Conservation (phyloP, 2,888 invertebrate genomes). For the Volucella inanis region DNA sequence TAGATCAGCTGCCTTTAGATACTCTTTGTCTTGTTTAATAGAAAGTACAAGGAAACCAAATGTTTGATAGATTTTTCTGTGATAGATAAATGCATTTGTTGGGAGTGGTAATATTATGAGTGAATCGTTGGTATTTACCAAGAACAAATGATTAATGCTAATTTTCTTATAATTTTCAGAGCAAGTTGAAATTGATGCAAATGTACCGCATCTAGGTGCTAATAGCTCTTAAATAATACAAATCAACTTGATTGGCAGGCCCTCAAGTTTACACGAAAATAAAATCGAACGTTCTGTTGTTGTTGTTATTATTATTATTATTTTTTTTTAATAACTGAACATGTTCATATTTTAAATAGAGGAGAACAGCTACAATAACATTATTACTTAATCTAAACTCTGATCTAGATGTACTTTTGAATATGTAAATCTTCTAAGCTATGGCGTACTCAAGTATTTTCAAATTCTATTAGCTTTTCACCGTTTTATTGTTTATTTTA, state of each 20-base stretch:
- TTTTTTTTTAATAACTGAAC: neutral
- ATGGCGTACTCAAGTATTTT: constrained; percentile 1
- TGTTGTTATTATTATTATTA: neutral
- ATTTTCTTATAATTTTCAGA: too few species aligned
- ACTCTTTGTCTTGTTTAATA: neutral
- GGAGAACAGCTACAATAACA: constrained; percentile 1
- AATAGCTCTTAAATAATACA: too few species aligned
- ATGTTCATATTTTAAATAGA: neutral
- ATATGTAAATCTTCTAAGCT: constrained; percentile 26
- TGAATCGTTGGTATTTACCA: too few species aligned
- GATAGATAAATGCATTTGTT: too few species aligned
- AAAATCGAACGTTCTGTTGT: too few species aligned
- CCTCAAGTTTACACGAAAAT: too few species aligned
- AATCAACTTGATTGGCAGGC: too few species aligned
- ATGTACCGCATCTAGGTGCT: too few species aligned
- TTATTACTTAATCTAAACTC: constrained; percentile 7
- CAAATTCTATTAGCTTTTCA: constrained; percentile 21
- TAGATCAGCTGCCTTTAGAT: constrained; percentile 59
- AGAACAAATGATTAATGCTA: too few species aligned
- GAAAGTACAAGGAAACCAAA: neutral
- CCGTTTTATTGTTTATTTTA: constrained; percentile 16
- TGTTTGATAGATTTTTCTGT: neutral
- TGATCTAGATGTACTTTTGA: constrained; percentile 14
- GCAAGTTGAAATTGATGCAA: too few species aligned
- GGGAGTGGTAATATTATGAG: too few species aligned